Evolutionary conservation across 2,888 invertebrate genomes (phyloP).

Genomic region (Drosophila yooni): DNA sequence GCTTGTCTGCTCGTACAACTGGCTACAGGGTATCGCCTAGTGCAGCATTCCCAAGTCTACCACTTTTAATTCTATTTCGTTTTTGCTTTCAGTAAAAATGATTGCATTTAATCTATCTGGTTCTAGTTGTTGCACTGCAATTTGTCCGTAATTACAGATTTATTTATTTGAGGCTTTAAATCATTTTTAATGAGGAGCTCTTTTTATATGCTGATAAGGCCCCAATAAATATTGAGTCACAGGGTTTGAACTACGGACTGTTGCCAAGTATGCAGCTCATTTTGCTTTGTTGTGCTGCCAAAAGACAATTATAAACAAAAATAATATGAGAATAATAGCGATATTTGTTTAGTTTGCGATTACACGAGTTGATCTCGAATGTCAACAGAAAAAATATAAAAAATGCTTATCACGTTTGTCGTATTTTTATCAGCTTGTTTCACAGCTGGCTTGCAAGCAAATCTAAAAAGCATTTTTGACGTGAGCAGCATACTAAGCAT

Average conservation of each 20-base stretch:
- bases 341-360: not conserved
- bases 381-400: conserved; percentile 3
- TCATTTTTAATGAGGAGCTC: conserved; percentile 23
- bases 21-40: not conserved
- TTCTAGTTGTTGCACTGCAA: conserved; percentile 40
- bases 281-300: conserved; percentile 2
- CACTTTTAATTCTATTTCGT: not conserved
- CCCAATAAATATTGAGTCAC: conserved; percentile 41
- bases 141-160: conserved; percentile 63
- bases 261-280: conserved; percentile 31
- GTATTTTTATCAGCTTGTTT: conserved; percentile 13
- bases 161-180: conserved; percentile 45
- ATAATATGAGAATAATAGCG: not conserved
- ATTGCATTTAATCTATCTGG: conserved; percentile 24
- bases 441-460: conserved; percentile 1
- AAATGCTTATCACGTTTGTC: conserved; percentile 11
- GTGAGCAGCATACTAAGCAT: conserved; percentile 23
- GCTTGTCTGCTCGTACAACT: not conserved
- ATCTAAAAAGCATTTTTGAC: not conserved
- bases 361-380: not conserved
- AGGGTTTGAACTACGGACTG: conserved; percentile 9
- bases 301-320: not conserved
- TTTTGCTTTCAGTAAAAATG: conserved; percentile 12
- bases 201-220: conserved; percentile 16
- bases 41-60: not conserved